Base-by-base conservation (phyloP, 2,797 vertebrate genomes). In the Cynopterus sphinx region DNA sequence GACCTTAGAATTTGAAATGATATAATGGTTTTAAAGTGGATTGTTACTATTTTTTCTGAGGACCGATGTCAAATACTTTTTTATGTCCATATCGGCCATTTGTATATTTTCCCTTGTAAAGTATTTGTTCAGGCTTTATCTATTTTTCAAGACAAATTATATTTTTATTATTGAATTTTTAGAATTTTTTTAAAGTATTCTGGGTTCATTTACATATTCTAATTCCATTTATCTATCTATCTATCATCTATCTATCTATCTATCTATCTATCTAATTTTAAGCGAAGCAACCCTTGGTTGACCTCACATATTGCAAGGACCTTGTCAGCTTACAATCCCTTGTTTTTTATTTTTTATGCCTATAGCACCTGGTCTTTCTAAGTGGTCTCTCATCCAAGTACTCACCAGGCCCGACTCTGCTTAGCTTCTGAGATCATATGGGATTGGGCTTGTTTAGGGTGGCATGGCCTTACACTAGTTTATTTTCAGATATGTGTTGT, bases 91-190 rank as follows among this genome's bases (percentile, higher is more conserved):
- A 73, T 79, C 85, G 79, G 3, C 65, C 11, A 55, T 81, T 92
- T 81, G 51, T 68, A 24, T 85, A 68, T 94, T 85, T 96, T 79
- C 6, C 19, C 24, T 81, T 90, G 21, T 68, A 81, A 92, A 89
- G n/a, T 77, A 71, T 49, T 93, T 87, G n/a, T 90, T 81, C 13
- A 68, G 65, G 24, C 0, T 46, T 90, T 86, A 84, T 82, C 22
- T 19, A 31, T 15, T 89, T 87, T 33, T 28, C 2, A 33, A 9
- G 74, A 87, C 73, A 41, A 6, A 28, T 68, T 73, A 36, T 17
- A 36, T 67, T 81, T 87, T 90, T 46, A 33, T 96, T 75, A 49
- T 63, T 68, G 68, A 75, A 8, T 55, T 85, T n/a, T 67, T 90
- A 39, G 46, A 65, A 87, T 71, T 77, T 93, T 43, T 77, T 90